Base-by-base conservation (phyloP, 1,140 invertebrate species). In the Sarcophaga bullata region DNA sequence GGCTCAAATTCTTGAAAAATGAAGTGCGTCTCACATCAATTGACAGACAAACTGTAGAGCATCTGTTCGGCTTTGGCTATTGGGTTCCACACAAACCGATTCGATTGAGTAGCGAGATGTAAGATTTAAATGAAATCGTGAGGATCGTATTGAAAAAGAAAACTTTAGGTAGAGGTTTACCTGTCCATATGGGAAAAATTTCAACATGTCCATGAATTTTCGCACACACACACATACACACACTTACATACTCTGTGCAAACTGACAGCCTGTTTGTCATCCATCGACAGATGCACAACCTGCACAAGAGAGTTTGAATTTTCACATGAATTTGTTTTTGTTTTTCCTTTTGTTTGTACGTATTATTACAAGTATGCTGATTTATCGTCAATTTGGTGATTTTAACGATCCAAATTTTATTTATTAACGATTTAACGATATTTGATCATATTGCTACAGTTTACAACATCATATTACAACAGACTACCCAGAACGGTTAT, bases 111-210 rank as follows among this genome's bases (percentile, higher is more conserved):
- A 13, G 3, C 4, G 10, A 11, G 73, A 73, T 15, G 73, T 47
- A 8, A 25, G 37, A 13, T 3, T 7, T 73, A 37, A 11, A 15
- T 11, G 15, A 48, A 48, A 76, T 76, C 73, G 46, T 76, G 46
- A 76, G 46, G 73, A 76, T 76, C 73, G 15, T 76, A 76, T 76
- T 76, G 73, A 76, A 76, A 76, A 48, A 47, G 17, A 76, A 76
- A 76, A 48, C 73, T 48, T 76, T 76, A 15, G 73, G 8, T 49
- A 76, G 54, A 49, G 78, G 54, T 80, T 50, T 54, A 80, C 78
- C 78, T 80, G 78, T 80, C 78, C 52, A 62, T 49, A 75, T 17
- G 25, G 13, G 25, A 37, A 13, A 37, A 37, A 37, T 37, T 37
- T 37, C 1, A 75, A 25, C 47, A 73, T 52, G 50, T 52, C 25